Evolutionary conservation across 1,140 invertebrate genomes (phyloP).

Genomic region (Drosophila ironensis): DNA sequence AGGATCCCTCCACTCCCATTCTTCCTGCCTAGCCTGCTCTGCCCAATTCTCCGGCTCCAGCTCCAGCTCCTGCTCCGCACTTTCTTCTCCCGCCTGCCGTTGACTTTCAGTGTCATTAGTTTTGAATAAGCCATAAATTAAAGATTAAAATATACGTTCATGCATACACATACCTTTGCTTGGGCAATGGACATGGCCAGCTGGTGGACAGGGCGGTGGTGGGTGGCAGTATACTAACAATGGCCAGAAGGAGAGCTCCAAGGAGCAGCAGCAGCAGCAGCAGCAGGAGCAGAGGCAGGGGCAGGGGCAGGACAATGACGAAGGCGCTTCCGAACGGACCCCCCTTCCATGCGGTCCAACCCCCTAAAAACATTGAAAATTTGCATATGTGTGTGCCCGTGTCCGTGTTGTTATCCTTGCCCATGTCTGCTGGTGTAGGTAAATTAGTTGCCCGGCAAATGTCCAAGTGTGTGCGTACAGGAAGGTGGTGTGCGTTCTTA

Average conservation of each 20-base stretch:
- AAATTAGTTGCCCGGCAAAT: conserved; percentile 60
- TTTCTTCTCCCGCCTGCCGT: not conserved
- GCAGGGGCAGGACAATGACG: conserved; percentile 9
- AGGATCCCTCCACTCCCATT: no score
- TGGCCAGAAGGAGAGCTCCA: conserved; percentile 39
- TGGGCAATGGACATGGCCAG: conserved; percentile 47
- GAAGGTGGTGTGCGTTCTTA: conserved; percentile 39
- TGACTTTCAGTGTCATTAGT: conserved; percentile 74
- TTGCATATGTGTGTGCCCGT: conserved; percentile 64
- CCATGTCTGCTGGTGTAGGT: conserved; percentile 65
- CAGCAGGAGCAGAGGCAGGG: not conserved
- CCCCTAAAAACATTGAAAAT: conserved; percentile 65
- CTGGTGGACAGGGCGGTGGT: not conserved
- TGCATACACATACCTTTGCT: not conserved
- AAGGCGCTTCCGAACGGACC: conserved; percentile 32
- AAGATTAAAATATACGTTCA: conserved; percentile 67
- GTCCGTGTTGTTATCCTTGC: conserved; percentile 4
- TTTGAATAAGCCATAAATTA: conserved; percentile 79
- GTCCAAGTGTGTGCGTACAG: conserved; percentile 17
- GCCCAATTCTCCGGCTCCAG: no score
- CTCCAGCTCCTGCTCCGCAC: not conserved
- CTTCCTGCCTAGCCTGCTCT: no score
- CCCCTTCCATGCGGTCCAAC: conserved; percentile 39
- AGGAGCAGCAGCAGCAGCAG: no score
- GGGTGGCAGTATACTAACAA: conserved; percentile 38